Conservation (phyloP, 2,797 vertebrate genomes). For the Salmo trutta region DNA sequence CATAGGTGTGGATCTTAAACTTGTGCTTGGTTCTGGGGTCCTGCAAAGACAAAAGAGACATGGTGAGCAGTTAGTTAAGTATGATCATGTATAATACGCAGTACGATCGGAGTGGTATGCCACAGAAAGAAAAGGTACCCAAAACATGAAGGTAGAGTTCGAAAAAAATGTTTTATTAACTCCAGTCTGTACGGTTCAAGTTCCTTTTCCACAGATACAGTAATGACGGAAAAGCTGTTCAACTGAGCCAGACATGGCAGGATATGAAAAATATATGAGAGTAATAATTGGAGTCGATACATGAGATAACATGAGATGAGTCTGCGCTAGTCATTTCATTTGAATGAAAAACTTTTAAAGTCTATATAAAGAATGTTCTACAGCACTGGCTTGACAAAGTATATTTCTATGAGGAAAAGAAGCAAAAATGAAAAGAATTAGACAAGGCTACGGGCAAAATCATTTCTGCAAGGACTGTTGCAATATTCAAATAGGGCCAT, state of each 20-base stretch:
- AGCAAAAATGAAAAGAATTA: neutral
- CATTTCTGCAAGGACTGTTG: neutral
- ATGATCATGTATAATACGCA: neutral
- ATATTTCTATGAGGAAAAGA: neutral
- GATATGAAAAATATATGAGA: neutral
- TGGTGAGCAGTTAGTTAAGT: conserved; percentile 4
- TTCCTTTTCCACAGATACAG: neutral
- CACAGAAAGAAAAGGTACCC: neutral
- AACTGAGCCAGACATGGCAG: neutral
- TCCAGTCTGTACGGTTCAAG: neutral
- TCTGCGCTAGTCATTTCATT: neutral
- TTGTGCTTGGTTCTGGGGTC: conserved; percentile 98
- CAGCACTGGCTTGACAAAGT: neutral
- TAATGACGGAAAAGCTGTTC: neutral
- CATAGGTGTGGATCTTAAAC: conserved; percentile 97
- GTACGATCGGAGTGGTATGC: neutral
- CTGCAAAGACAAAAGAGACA: conserved; percentile 60
- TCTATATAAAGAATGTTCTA: neutral
- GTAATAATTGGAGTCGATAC: neutral
- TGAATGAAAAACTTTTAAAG: neutral
- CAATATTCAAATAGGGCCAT: neutral
- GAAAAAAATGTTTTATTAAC: neutral
- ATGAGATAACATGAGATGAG: neutral
- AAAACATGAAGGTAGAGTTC: too few species aligned
- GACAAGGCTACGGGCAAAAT: neutral